A percentile compares a stretch with the other conserved stretches of the same genome.
Evolutionary conservation across 2,888 invertebrate genomes (phyloP).

Genomic region (Nomada goodeniana): DNA sequence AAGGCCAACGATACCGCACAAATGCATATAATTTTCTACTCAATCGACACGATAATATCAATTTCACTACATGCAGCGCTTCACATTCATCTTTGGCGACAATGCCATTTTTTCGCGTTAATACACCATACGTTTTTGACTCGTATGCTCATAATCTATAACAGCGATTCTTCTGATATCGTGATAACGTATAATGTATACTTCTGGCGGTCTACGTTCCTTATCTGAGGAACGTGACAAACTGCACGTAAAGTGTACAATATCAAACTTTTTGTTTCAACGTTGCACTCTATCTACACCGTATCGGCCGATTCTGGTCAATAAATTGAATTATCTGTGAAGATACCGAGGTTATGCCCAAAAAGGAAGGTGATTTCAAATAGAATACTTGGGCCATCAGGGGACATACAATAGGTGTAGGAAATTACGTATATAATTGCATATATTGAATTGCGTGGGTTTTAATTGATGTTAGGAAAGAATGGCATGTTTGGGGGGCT

Average conservation of each 20-base stretch:
- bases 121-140: constrained; percentile 16
- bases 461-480: neutral
- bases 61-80: neutral
- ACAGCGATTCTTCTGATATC: constrained; percentile 16
- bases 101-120: neutral
- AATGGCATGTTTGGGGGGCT: constrained; percentile 19
- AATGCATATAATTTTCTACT: neutral
- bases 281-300: constrained; percentile 24
- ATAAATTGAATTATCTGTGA: constrained; percentile 42
- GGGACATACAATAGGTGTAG: neutral
- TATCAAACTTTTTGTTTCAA: constrained; percentile 11
- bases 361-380: neutral
- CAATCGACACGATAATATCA: neutral
- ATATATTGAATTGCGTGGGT: neutral
- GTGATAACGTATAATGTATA: neutral
- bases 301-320: constrained; percentile 6
- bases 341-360: constrained; percentile 27
- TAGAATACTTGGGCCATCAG: neutral
- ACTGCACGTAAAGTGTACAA: constrained; percentile 50
- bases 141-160: constrained; percentile 14
- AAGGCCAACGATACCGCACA: neutral
- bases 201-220: constrained; percentile 15
- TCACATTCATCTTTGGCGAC: no score
- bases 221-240: constrained; percentile 57
- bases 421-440: neutral